Base-by-base conservation (phyloP, 2,888 invertebrate genomes). In the Lysandra coridon region DNA sequence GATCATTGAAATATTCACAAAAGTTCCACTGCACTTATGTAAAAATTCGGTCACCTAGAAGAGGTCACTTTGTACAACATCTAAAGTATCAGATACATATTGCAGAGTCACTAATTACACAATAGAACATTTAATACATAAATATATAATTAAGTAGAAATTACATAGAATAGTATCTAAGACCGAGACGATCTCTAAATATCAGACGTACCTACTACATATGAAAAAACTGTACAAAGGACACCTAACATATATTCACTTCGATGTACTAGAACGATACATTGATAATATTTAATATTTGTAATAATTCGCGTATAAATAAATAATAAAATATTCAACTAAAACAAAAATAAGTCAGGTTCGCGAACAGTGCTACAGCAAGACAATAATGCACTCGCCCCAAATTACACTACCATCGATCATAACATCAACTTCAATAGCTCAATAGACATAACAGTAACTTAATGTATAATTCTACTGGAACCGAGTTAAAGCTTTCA, bases 401-500 rank as follows among this genome's bases (percentile, higher is more conserved):
- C 53, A 23, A 93, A 90, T 92, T 90, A 94, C 90, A 57, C 94
- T 94, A 93, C 92, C 89, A 93, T 93, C 93, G 93, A 93, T 93
- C 93, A 93, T 89, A 94, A 94, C 94, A 94, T 88, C 93, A 94
- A 94, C 93, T 92, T 93, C 88, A 92, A 94, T 94, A 93, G 91
- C 91, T 85, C 88, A 91, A 91, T 91, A 91, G 89, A 89, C 88
- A 93, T 93, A 94, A 94, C 94, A 94, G 93, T 94, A 94, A 94
- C 94, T 94, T 93, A 94, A 90, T 92, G 92, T 88, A 92, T 92
- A 93, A 90, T 90, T 92, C 94, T 94, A 94, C 92, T 94, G 94
- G 93, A 94, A 94, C 94, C 93, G 89, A 93, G 94, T 94, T 94
- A 94, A 94, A 94, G 94, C 94, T 94, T 94, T 91, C 91, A 93